Percentiles rank a stretch among this genome's conserved stretches.
Conservation (phyloP, 2,888 invertebrate species). For the Phalera bucephala region DNA sequence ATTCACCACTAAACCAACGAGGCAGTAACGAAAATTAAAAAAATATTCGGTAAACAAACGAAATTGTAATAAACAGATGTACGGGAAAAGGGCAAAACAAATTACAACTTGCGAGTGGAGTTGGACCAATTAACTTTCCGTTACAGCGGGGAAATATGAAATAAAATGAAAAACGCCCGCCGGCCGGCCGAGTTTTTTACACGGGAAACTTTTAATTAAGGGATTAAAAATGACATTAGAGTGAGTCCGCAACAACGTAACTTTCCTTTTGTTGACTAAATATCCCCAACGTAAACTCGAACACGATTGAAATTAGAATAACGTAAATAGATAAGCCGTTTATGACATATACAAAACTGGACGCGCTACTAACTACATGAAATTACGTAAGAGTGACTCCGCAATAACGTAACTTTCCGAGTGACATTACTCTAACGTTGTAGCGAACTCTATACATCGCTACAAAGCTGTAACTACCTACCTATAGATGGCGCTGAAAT, state of each 20-base stretch:
- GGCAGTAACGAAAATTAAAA: constrained; percentile 48
- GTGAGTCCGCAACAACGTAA: constrained; percentile 70
- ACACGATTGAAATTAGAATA: constrained; percentile 38
- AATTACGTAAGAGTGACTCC: too few relatives aligned
- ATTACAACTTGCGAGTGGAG: constrained; percentile 75
- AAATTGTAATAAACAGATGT: constrained; percentile 71
- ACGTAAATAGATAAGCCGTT: constrained; percentile 51
- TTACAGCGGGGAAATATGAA: constrained; percentile 78
- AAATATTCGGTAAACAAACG: constrained; percentile 54
- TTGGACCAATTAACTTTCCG: constrained; percentile 81
- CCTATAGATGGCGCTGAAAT: too few relatives aligned
- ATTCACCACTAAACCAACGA: too few relatives aligned
- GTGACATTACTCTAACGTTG: too few relatives aligned
- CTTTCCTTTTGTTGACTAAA: constrained; percentile 62
- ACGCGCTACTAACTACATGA: too few relatives aligned
- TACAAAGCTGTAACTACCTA: too few relatives aligned
- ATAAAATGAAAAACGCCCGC: constrained; percentile 77
- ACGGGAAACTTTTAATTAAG: constrained; percentile 79
- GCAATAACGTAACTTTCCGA: too few relatives aligned
- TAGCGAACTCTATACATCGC: too few relatives aligned
- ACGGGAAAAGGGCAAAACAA: constrained; percentile 69
- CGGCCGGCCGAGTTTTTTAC: constrained; percentile 61
- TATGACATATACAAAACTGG: too few relatives aligned
- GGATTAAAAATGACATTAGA: constrained; percentile 82
- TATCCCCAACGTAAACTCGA: constrained; percentile 47